phyloP scores from a whole-genome alignment of 2,797 vertebrate genomes.

The Micromesistius poutassou region DNA sequence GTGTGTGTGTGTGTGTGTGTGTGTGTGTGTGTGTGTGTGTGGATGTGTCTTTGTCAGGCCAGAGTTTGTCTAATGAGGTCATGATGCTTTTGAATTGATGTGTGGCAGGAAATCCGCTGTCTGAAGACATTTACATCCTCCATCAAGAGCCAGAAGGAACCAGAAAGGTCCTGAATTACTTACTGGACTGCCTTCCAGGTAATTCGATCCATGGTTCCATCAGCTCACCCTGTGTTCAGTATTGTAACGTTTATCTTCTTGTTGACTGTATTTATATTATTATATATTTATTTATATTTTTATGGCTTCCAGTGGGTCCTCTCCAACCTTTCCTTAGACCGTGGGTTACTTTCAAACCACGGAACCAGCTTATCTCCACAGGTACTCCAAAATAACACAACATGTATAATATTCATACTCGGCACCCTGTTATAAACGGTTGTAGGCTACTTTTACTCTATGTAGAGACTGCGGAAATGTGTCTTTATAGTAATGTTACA shows the following conservation, averaged over 20 bases:
- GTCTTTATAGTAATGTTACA: not conserved
- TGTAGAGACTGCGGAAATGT: not conserved
- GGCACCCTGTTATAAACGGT: not conserved
- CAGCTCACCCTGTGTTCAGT: not conserved
- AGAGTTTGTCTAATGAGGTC: not conserved
- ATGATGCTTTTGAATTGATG: not conserved
- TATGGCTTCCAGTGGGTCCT: not conserved
- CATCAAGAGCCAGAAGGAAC: constrained; percentile 89
- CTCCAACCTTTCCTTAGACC: not conserved
- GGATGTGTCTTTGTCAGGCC: not conserved
- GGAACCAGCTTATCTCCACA: not conserved
- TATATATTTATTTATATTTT: too few species aligned
- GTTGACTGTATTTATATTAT: not conserved
- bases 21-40: not conserved
- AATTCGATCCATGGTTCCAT: not conserved
- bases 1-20: not conserved
- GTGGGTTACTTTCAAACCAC: not conserved
- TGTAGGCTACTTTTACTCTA: not conserved
- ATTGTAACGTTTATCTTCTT: not conserved
- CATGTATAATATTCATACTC: not conserved
- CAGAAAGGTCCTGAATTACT: constrained; percentile 89
- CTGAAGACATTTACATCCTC: constrained; percentile 87
- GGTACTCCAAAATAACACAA: not conserved
- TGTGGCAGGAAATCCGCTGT: constrained; percentile 86
- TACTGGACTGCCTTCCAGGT: constrained; percentile 69